Conservation (phyloP, 2,888 invertebrate genomes). For the Caenorhabditis sp. region DNA sequence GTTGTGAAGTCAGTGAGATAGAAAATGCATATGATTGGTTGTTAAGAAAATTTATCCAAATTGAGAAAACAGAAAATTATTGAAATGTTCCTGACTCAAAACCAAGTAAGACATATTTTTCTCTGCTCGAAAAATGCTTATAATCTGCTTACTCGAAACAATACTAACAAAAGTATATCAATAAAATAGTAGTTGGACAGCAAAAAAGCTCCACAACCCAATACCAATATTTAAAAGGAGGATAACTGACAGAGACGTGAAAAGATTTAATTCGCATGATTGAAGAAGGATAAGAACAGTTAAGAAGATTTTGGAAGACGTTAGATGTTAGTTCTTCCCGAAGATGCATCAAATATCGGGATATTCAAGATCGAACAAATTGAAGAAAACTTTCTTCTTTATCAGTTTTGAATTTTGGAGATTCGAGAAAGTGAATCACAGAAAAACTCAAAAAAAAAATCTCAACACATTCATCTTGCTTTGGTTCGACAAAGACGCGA, state of each 20-base stretch:
- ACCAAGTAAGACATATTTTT: no score
- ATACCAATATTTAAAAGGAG: not conserved
- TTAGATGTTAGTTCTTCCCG: slow-evolving; percentile 3
- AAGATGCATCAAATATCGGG: slow-evolving; percentile 50
- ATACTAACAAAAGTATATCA: not conserved
- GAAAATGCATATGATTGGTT: no score
- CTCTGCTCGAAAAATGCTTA: not conserved
- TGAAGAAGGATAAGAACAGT: slow-evolving; percentile 32
- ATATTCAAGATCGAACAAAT: not conserved
- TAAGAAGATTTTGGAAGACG: slow-evolving; percentile 30
- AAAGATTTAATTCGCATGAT: slow-evolving; percentile 2
- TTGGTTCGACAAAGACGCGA: slow-evolving; percentile 31
- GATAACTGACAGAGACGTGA: not conserved
- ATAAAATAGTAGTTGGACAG: not conserved
- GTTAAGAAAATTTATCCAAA: no score
- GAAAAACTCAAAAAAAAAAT: slow-evolving; percentile 18
- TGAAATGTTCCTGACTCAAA: not conserved
- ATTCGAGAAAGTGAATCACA: not conserved
- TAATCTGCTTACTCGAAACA: not conserved
- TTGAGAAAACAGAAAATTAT: not conserved
- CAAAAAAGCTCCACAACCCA: not conserved
- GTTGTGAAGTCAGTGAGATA: no score
- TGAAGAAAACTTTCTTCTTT: no score
- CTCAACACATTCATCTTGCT: slow-evolving; percentile 43
- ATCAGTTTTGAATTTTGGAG: no score